Base-by-base conservation (phyloP, 2,113 vertebrate genomes). In the Erinaceus europaeus region DNA sequence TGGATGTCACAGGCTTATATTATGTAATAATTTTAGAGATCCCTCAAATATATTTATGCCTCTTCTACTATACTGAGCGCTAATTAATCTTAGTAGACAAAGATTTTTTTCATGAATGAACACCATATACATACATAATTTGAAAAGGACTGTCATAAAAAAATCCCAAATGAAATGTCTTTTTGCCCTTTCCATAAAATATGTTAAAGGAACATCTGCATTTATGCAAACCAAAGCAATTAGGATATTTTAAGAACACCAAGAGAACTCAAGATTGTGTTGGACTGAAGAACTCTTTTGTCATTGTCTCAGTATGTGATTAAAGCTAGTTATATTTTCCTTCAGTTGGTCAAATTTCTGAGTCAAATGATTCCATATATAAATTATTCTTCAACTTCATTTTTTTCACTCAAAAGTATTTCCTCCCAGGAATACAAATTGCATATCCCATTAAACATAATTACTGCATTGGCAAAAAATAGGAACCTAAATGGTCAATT, bases 151-250 rank as follows among this genome's bases (percentile, higher is more conserved):
- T 84, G 34, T 69, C 38, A 7, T 23, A 3, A 46, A 80, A 79
- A n/a, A 27, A 46, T 11, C 65, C 29, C 32, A 23, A 57, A 42
- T 50, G 36, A 3, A 57, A 4, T 21, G 27, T 32, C 34, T 27
- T 86, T n/a, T 72, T 75, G 48, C 75, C 65, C 40, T 27, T 88
- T 86, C 29, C 55, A 82, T 57, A 71, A 76, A 87, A 69, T 18
- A 7, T 71, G 29, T 77, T 21, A 38, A 89, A 89, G 74, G 29
- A 85, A 4, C 65, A 82, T 88, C 75, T 85, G 48, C 27, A 52
- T 74, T 65, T 95, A 91, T 81, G 42, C 72, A 61, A 72, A 88
- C 65, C 83, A 92, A 68, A 55, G 74, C n/a, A 92, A 91, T 94
- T 94, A 89, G 50, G 72, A 88, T 85, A 42, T 55, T 42, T 23